Base-by-base conservation (phyloP, 2,113 vertebrate species). In the Rhodinocichla rosea region DNA sequence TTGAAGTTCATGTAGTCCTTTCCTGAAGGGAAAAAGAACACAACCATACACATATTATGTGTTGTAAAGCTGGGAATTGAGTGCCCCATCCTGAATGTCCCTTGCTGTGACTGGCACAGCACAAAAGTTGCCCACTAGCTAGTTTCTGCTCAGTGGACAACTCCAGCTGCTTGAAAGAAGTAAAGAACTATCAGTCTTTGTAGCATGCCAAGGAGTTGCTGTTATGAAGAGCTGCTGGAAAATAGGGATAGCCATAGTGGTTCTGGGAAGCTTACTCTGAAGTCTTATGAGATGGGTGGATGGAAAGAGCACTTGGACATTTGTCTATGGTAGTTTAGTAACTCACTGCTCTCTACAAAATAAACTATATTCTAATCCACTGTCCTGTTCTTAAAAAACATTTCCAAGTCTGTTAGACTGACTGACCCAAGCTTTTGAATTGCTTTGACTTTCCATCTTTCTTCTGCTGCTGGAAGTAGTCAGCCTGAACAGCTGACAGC, bases 401-500 rank as follows among this genome's bases (percentile, higher is more conserved):
- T 79, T 91, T 33, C 55, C 12, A 82, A 70, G 83, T 88, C 49
- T 1, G 1, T 55, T 56, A 87, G n/a, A 42, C 32, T 42, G 16
- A 18, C 44, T 56, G 65, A 86, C 57, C 30, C 32, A 93, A 83
- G 49, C 22, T 69, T 93, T 95, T 85, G 68, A 79, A 92, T 78
- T 83, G 14, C 28, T 88, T 79, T 89, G 73, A 91, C 92, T 90
- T 84, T 57, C 70, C 65, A 68, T 73, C 55, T 53, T 94, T 62
- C 26, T 91, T 28, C 55, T 71, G 35, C 50, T 87, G 59, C 87
- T 79, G 86, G 76, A 93, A 90, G 40, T 88, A 88, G 59, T 92
- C 96, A 97, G 94, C 91, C 65, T 70, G 76, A 95, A 85, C 88
- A 96, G 73, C 57, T 81, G 57, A 65, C 60, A 79, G 52, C 37